A percentile compares a stretch with the other conserved stretches of the same genome.
These are phyloP conservation scores for Tragelaphus eurycerus DNA, from an alignment of 2,797 vertebrate genomes.

Conservation along the genomic window DNA sequence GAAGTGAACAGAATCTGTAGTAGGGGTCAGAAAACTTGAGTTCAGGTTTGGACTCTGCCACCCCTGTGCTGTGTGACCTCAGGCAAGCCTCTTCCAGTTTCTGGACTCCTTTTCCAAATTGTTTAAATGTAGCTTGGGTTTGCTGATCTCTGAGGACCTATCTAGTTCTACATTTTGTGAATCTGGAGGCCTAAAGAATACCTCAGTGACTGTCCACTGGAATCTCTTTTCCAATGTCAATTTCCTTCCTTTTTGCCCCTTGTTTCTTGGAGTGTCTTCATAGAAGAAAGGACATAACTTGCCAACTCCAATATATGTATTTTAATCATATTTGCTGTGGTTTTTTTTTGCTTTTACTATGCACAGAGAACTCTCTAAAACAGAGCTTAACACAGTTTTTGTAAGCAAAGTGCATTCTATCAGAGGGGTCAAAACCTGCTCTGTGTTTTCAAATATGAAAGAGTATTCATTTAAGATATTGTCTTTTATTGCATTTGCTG, in stretches of 20 bases:
- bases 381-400: constrained; percentile 32
- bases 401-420: not conserved
- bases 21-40: not conserved
- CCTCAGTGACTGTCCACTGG: not conserved
- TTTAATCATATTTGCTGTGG: constrained; percentile 19
- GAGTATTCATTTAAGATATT: not conserved
- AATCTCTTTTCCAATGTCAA: not conserved
- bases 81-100: constrained; percentile 2
- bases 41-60: not conserved
- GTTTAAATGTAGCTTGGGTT: constrained; percentile 11
- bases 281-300: not conserved
- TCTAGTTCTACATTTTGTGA: not conserved
- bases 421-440: constrained; percentile 25
- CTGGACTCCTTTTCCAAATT: not conserved
- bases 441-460: constrained; percentile 30
- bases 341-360: not conserved
- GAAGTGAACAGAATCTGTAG: not conserved
- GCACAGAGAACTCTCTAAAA: not conserved
- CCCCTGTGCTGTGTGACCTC: not conserved
- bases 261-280: not conserved
- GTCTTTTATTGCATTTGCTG: not conserved
- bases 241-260: not conserved
- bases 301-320: not conserved
- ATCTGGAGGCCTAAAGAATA: not conserved
- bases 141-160: not conserved